Evolutionary conservation across 1,140 invertebrate species (phyloP).

Genomic region (Cyphomyrmex costatus): DNA sequence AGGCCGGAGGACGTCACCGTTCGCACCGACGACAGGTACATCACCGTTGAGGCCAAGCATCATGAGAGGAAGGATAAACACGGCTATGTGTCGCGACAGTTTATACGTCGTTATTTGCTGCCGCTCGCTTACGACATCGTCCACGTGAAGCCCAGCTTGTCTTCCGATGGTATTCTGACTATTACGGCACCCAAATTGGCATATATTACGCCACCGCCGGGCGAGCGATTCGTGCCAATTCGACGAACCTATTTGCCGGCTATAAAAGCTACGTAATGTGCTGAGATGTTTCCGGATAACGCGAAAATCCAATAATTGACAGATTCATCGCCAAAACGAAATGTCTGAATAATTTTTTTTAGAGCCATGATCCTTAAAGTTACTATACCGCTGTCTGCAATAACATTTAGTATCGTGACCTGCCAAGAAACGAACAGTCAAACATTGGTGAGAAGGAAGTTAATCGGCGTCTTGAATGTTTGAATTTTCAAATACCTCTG

Average conservation of each 20-base stretch:
- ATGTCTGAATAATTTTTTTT: slow-evolving; percentile 3
- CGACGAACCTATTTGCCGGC: slow-evolving; percentile 40
- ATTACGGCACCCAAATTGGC: slow-evolving; percentile 83
- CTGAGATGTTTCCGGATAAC: neutral
- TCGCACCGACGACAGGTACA: slow-evolving; percentile 88
- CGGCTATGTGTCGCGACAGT: slow-evolving; percentile 91
- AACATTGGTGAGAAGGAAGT: neutral
- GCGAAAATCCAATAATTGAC: neutral
- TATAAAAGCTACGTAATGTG: slow-evolving; percentile 49
- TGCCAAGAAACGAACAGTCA: neutral
- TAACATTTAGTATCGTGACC: neutral
- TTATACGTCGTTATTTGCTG: slow-evolving; percentile 90
- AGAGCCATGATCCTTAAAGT: neutral
- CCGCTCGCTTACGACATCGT: slow-evolving; percentile 88
- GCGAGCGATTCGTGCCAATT: slow-evolving; percentile 66
- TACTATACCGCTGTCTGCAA: neutral
- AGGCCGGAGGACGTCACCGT: slow-evolving; percentile 68
- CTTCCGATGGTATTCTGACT: slow-evolving; percentile 87
- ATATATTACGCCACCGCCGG: slow-evolving; percentile 36
- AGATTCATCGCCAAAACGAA: neutral
- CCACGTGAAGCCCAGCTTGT: slow-evolving; percentile 85
- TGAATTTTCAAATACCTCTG: neutral
- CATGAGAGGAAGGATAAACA: slow-evolving; percentile 92
- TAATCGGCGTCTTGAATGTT: too few species aligned
- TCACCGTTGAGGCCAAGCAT: slow-evolving; percentile 92